Evolutionary conservation across 2,888 invertebrate species (phyloP), one percentile per base, ranked within the genome.

Genomic region (Agonopterix arenella): DNA sequence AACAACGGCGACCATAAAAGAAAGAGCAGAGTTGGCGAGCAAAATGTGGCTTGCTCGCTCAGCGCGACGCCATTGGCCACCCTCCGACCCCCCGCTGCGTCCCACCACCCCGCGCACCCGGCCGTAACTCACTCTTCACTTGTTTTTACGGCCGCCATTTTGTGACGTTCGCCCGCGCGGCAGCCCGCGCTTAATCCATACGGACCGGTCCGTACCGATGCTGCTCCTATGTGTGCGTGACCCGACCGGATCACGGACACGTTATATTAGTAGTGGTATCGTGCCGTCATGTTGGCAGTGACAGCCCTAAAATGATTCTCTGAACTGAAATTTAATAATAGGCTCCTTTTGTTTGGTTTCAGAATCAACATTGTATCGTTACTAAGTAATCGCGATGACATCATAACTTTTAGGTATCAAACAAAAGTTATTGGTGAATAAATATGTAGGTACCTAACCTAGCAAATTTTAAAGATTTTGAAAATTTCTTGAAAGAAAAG

Each of bases 61-160:
- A 80, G 83, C 82, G 80, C 55, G 64, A 59, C 69, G 76, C 81
- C 63, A 89, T 89, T 89, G 89, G 89, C 70, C 71, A 74, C 64
- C 61, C 55, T 49, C 55, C 51, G 47, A 55, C 66, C 64, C 62
- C 61, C 62, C 62, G 59, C 59, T 58, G 56, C 55, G 48, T 58
- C 53, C 55, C 60, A 53, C 62, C 64, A 56, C 57, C 68, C 66
- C 68, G 62, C 65, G 58, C 64, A 62, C 61, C 74, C 73, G 77
- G 73, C 83, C 78, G 83, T 89, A 85, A 89, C 89, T 88, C 89
- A 86, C 89, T 85, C 80, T 89, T 89, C 88, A 85, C 88, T 89
- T 86, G 89, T 81, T 88, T 84, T 88, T 88, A 89, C 80, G 83
- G 86, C 85, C 80, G 88, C 88, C 88, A 89, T 89, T 84, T 89